Conservation (phyloP, 1,140 invertebrate genomes). For the Neodiprion pinetum region DNA sequence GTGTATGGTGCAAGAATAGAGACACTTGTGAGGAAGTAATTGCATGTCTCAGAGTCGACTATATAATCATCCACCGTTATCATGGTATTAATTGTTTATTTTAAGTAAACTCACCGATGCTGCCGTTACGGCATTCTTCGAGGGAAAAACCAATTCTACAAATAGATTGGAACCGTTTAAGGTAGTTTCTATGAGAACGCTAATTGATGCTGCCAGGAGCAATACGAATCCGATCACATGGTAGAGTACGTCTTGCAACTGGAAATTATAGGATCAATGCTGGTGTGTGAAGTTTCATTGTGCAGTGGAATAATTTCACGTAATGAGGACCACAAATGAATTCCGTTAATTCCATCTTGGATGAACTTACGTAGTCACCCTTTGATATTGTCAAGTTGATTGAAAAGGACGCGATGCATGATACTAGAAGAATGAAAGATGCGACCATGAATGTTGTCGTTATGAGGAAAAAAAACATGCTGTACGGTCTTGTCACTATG, state of each 20-base stretch:
- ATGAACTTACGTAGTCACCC: conserved; percentile 82
- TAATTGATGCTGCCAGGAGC: neutral
- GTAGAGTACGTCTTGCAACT: neutral
- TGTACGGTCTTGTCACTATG: too few species aligned
- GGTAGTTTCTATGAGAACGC: neutral
- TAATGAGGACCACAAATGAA: too few species aligned
- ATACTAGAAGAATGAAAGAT: conserved; percentile 75
- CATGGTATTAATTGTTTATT: too few species aligned
- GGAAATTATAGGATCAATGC: neutral
- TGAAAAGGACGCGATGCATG: conserved; percentile 77
- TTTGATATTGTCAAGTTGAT: conserved; percentile 82
- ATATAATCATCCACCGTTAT: too few species aligned
- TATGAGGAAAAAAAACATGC: conserved; percentile 76
- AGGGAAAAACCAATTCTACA: too few species aligned
- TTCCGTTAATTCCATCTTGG: neutral
- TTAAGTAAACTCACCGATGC: too few species aligned
- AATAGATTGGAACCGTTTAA: too few species aligned
- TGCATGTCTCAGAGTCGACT: too few species aligned
- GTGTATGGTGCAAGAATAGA: too few species aligned
- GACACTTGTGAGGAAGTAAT: too few species aligned
- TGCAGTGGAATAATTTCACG: too few species aligned
- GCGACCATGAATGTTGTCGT: conserved; percentile 77
- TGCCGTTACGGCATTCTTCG: too few species aligned
- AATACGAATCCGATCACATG: neutral
- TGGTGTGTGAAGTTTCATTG: neutral